phyloP scores from a whole-genome alignment of 2,888 invertebrate genomes.

The Tinea semifulvella region DNA sequence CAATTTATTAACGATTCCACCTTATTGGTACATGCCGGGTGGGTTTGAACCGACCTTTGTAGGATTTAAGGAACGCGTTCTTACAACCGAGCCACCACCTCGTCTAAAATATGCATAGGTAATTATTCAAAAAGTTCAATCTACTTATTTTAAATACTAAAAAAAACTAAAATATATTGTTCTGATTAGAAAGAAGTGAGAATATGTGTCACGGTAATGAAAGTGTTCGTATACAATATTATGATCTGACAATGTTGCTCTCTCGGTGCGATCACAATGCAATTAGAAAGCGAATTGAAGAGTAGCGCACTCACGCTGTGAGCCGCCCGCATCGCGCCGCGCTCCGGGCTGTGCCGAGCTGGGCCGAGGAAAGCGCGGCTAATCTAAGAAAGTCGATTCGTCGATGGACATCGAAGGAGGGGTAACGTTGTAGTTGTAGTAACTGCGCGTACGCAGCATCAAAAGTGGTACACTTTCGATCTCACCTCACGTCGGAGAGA shows the following conservation, averaged over 20 bases:
- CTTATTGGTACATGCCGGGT: no score
- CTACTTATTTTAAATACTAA: no score
- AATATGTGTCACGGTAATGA: background rate
- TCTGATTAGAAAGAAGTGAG: background rate
- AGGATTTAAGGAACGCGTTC: no score
- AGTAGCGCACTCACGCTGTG: no score
- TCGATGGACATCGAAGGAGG: constrained; percentile 21
- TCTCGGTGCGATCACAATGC: constrained; percentile 57
- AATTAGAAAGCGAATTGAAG: constrained; percentile 65
- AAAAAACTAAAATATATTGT: background rate
- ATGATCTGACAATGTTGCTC: constrained; percentile 16
- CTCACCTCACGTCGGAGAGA: constrained; percentile 59
- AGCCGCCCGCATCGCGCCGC: constrained; percentile 16
- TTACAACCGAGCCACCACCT: no score
- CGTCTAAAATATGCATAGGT: no score
- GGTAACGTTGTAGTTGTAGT: constrained; percentile 22
- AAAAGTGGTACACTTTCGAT: constrained; percentile 65
- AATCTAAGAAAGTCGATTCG: constrained; percentile 48
- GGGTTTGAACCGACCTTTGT: no score
- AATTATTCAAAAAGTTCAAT: no score
- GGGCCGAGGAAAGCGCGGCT: constrained; percentile 57
- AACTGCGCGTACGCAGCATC: constrained; percentile 55
- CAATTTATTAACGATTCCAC: no score
- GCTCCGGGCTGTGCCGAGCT: constrained; percentile 20
- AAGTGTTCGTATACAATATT: background rate